A percentile compares a stretch with the other conserved stretches of the same genome.
phyloP scores from a whole-genome alignment of 1,140 invertebrate genomes.

The Cotesia typhae region DNA sequence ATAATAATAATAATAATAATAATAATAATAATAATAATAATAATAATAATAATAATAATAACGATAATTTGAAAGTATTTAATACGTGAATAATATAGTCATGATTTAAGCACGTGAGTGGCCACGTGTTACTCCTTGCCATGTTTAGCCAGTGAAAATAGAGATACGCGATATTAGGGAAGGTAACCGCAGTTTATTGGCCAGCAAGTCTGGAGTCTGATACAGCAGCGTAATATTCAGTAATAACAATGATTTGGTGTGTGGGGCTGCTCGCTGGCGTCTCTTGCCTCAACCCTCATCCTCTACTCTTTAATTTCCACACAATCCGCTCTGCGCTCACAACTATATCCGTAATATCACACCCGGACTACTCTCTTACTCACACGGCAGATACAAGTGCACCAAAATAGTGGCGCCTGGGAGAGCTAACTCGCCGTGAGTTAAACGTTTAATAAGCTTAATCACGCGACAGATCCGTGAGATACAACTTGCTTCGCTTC shows the following conservation, averaged over 20 bases:
- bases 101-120: not conserved
- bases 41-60: no score
- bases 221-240: constrained; percentile 64
- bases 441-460: constrained; percentile 68
- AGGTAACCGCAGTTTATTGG: constrained; percentile 63
- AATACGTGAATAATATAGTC: no score
- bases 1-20: no score
- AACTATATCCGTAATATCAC: constrained; percentile 14
- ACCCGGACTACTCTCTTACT: constrained; percentile 1
- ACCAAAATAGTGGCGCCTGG: constrained; percentile 7
- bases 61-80: no score
- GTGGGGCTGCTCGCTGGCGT: constrained; percentile 49
- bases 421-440: constrained; percentile 53
- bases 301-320: constrained; percentile 5
- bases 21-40: no score
- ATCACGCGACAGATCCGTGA: constrained; percentile 67
- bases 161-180: constrained; percentile 64
- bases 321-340: constrained; percentile 34
- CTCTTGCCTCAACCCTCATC: constrained; percentile 16
- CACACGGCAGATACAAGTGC: constrained; percentile 10
- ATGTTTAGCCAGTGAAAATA: constrained; percentile 54
- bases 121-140: constrained; percentile 2
- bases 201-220: constrained; percentile 59
- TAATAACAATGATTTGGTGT: constrained; percentile 66
- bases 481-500: constrained; percentile 64